Base-by-base conservation (phyloP, 1,140 invertebrate species). In the Mesaphorura yosii region DNA sequence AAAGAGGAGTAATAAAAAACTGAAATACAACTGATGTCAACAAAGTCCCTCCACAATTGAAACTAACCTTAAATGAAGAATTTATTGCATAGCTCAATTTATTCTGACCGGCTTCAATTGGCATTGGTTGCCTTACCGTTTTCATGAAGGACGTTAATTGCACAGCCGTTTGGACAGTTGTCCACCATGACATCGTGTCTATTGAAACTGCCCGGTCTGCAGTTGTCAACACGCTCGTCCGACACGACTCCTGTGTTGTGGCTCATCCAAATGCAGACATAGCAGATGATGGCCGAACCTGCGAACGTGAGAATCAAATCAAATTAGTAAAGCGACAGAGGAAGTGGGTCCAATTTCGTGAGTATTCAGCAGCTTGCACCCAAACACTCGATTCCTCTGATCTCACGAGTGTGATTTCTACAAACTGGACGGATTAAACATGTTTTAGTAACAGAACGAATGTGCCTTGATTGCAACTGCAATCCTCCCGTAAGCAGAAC, bases 181-280 rank as follows among this genome's bases (percentile, higher is more conserved):
- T 42, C 40, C 17, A 22, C 7, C 6, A 42, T 17, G n/a, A 42
- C 40, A 19, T n/a, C 23, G 17, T 10, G 6, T 10, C n/a, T n/a
- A 42, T 42, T 22, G n/a, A 42, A 42, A 10, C 23, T 42, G 10
- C 40, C 40, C 6, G 40, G 17, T 42, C 40, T 6, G 17, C 40
- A 42, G 17, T 42, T 42, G 40, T 42, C 40, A 19, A 42, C 40
- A n/a, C n/a, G n/a, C n/a, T n/a, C n/a, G 10, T 42, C 40, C 40
- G 40, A 19, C 6, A 22, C 17, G 6, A 19, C n/a, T 6, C 40
- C 40, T 10, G 10, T 22, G 17, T 6, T 22, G 6, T 42, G 17
- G 10, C 10, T 17, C 40, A 42, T 42, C 40, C 40, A 42, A 19
- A 42, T 22, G 40, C 40, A 42, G 23, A 42, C 23, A 22, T 42